Base-by-base conservation (phyloP, 2,113 vertebrate species). In the Martes martes region DNA sequence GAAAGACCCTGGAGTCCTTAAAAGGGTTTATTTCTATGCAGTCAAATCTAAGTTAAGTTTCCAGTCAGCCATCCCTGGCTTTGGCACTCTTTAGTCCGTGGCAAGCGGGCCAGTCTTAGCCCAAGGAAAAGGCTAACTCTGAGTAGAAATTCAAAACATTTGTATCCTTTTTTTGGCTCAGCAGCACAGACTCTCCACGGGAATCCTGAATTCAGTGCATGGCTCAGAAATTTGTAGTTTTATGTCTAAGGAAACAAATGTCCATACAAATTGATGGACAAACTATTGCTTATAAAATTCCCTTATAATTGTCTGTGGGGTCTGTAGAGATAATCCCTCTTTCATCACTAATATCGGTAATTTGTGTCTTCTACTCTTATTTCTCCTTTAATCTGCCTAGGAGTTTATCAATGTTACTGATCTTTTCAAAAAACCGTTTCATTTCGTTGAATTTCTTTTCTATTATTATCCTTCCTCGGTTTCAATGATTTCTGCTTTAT, bases 401-500 rank as follows among this genome's bases (percentile, higher is more conserved):
- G 85, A 50, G 6, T 47, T 91, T 88, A 88, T 65, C 55, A 71
- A 42, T 69, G 86, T 73, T 63, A 59, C 78, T 80, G 33, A 78
- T 74, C 42, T 81, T 76, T 86, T 71, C 1, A 71, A 91, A 85
- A 57, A 57, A 26, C 19, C 19, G 82, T 81, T 88, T 89, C 7
- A 74, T 65, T 90, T 86, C 42, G 85, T 55, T 90, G 16, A 61
- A 86, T 36, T 80, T 83, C 78, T 59, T 76, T 76, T 69, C 26
- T 93, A n/a, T 73, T 67, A 65, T 50, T 67, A 14, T 71, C 39
- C 6, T 83, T 28, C 52, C 39, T 95, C 33, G 74, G 33, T 88
- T 91, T 76, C 59, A 78, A 33, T 85, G 10, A 90, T 95, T 71
- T 93, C 33, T 94, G 71, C 39, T 85, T 88, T 88, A 81, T 84